These are phyloP conservation scores for Acanthisitta chloris DNA, from an alignment of 2,113 vertebrate genomes.

Conservation along the genomic window DNA sequence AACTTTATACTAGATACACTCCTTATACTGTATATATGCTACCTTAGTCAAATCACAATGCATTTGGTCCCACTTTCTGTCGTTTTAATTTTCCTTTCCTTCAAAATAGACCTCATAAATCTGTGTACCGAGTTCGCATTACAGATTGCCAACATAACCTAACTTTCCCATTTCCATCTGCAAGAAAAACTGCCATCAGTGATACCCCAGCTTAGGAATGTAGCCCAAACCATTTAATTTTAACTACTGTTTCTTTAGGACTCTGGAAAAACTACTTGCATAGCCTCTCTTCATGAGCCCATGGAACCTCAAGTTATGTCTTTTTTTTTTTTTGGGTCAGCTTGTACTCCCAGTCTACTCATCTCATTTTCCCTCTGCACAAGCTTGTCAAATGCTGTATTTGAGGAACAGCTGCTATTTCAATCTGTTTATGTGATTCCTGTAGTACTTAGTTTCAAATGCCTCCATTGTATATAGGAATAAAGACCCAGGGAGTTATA, in stretches of 20 bases:
- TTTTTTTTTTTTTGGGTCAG: background rate
- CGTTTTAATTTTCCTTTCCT: background rate
- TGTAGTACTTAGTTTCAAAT: background rate
- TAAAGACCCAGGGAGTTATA: constrained; percentile 12
- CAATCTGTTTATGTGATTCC: background rate
- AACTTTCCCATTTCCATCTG: background rate
- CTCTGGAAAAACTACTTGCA: background rate
- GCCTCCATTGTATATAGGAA: background rate
- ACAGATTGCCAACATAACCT: background rate
- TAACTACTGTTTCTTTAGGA: background rate
- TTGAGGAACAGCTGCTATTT: constrained; percentile 9
- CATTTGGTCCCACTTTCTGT: background rate
- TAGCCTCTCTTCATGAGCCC: background rate
- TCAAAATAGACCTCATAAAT: background rate
- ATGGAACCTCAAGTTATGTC: background rate
- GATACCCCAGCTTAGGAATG: background rate
- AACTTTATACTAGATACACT: background rate
- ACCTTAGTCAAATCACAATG: background rate
- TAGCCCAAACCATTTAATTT: background rate
- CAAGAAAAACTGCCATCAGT: background rate
- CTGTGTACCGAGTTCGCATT: background rate
- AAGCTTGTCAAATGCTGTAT: background rate
- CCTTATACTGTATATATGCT: no score
- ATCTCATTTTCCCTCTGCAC: background rate
- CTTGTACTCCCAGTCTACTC: background rate